Evolutionary conservation across 2,113 vertebrate genomes (phyloP), one percentile per base, ranked within the genome.

Genomic region (Mus pahari): DNA sequence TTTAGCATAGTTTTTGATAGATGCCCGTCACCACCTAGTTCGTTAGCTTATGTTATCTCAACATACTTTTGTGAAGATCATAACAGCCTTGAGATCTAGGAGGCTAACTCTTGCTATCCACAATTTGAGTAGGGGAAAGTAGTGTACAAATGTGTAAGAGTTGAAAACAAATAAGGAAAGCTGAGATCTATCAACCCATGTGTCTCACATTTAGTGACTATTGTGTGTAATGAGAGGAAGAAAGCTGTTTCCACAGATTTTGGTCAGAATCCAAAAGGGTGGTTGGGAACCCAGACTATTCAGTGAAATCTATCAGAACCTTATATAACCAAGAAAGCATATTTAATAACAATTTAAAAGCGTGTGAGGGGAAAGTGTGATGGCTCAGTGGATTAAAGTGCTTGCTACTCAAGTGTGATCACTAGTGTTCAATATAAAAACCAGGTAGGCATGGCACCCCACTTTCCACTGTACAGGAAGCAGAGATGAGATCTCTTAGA

Each of bases 1-100:
- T 26, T 93, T 94, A 97, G 79, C 64, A 90, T 86, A 97, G 96
- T 74, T 89, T 33, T 95, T 90, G 36, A 86, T 42, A 97, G 58
- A 53, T 91, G 17, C 33, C 48, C 36, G 90, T 95, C 3, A 58
- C 33, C 11, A 22, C 62, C 17, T 92, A 66, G 71, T 71, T 92
- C 31, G 71, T 71, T 92, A 36, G 64, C 84, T 81, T 42, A 3
- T 82, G 31, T 60, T 93, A 87, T 74, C 94, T 97, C 91, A 82
- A 64, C 50, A 14, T 89, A 64, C 11, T 42, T 73, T 70, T 81
- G 50, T 28, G 55, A 89, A 93, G 36, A 73, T 88, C 19, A 71
- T 24, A 84, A 95, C 94, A 84, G 68, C 16, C 45, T 81, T 92
- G 75, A 94, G 81, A 81, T n/a, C 75, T 84, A 84, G 64, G 13